Conservation (phyloP, 2,797 vertebrate species). For the Parotocinclus haroldoi region DNA sequence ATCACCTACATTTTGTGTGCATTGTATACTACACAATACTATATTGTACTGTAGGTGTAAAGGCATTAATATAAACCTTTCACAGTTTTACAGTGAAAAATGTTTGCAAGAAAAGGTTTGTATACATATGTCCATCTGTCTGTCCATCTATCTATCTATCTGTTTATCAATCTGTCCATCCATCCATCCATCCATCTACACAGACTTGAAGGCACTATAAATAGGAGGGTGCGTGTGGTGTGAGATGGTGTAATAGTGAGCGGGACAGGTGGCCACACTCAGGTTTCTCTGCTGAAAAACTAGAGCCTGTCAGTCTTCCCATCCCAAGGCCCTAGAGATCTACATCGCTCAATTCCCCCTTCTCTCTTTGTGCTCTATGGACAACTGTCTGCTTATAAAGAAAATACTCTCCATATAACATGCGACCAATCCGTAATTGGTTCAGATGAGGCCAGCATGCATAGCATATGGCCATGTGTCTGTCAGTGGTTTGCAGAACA, state of each 20-base stretch:
- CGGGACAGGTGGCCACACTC: slow-evolving; percentile 84
- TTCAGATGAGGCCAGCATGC: slow-evolving; percentile 16
- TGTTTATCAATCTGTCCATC: slow-evolving; percentile 22
- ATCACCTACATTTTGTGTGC: no score
- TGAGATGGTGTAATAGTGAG: slow-evolving; percentile 67
- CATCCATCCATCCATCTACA: slow-evolving; percentile 23
- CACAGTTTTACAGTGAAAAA: no score
- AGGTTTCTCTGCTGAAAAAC: slow-evolving; percentile 83
- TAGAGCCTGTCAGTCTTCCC: slow-evolving; percentile 69
- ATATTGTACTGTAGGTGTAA: no score
- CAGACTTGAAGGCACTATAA: slow-evolving; percentile 69
- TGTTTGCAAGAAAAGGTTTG: no score
- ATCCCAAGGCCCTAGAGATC: slow-evolving; percentile 58
- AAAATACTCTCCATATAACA: slow-evolving; percentile 4
- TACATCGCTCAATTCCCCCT: slow-evolving; percentile 32
- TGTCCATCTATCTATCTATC: slow-evolving; percentile 30
- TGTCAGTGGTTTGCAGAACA: slow-evolving; percentile 3
- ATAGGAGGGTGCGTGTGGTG: slow-evolving; percentile 66
- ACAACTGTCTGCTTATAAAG: slow-evolving; percentile 22
- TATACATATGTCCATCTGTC: slow-evolving; percentile 2
- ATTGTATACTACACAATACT: no score
- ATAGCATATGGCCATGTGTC: slow-evolving; percentile 12
- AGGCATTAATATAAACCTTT: no score
- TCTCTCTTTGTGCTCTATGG: slow-evolving; percentile 24
- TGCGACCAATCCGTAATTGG: slow-evolving; percentile 17